phyloP scores from a whole-genome alignment of 92 coral and sea anemone genomes.

The Bergia sp. region DNA sequence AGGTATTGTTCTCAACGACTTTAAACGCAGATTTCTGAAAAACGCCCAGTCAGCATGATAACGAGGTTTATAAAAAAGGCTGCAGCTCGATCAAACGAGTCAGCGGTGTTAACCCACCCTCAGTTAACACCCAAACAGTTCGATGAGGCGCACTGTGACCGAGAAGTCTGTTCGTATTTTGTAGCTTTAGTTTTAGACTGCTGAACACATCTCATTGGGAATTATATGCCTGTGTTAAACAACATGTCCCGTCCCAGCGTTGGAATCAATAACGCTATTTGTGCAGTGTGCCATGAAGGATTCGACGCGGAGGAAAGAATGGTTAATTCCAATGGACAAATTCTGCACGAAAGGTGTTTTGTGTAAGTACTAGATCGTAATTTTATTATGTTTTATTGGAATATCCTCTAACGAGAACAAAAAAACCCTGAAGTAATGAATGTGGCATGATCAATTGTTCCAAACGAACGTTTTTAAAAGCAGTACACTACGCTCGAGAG shows the following conservation, averaged over 20 bases:
- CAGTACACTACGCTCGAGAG: neutral
- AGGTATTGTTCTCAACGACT: too few relatives aligned
- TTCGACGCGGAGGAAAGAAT: slow-evolving; percentile 97
- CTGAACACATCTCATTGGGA: slow-evolving; percentile 18
- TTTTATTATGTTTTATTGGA: neutral
- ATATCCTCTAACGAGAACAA: neutral
- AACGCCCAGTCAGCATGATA: too few relatives aligned
- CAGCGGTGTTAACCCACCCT: slow-evolving; percentile 29
- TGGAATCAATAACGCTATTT: slow-evolving; percentile 89
- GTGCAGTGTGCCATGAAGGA: slow-evolving; percentile 96
- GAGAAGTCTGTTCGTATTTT: neutral
- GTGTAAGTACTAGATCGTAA: slow-evolving; percentile 71
- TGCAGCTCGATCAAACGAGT: slow-evolving; percentile 14
- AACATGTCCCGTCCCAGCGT: slow-evolving; percentile 66
- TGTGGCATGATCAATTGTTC: neutral
- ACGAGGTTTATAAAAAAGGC: too few relatives aligned
- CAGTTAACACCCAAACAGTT: slow-evolving; percentile 45
- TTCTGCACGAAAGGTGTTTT: slow-evolving; percentile 96
- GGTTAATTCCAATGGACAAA: slow-evolving; percentile 99
- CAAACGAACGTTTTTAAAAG: neutral
- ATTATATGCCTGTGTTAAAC: slow-evolving; percentile 76
- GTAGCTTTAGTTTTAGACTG: slow-evolving; percentile 29
- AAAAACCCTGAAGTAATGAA: neutral
- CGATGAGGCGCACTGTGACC: neutral
- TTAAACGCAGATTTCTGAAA: too few relatives aligned